Evolutionary conservation across 2,797 vertebrate genomes (phyloP).

Genomic region (Acanthopagrus latus): DNA sequence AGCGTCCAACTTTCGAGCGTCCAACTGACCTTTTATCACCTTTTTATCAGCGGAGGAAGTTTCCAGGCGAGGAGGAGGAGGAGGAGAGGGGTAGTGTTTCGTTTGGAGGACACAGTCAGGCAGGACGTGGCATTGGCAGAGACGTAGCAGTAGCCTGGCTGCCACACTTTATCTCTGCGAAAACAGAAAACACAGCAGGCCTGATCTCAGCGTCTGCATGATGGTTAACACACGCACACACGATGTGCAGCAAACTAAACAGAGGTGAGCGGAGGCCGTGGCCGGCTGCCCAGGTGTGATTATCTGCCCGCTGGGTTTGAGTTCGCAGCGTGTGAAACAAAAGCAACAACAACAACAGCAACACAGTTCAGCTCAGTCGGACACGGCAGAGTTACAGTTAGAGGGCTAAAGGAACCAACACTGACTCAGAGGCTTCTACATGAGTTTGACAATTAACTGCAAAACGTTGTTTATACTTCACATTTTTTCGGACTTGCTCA

Average conservation of each 20-base stretch:
- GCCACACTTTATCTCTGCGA: conserved; percentile 57
- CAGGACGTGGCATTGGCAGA: conserved; percentile 68
- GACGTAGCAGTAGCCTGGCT: conserved; percentile 23
- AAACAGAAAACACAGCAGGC: conserved; percentile 61
- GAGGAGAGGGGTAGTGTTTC: conserved; percentile 52
- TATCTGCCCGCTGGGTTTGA: conserved; percentile 3
- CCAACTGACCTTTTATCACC: conserved; percentile 60
- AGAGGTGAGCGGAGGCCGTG: conserved; percentile 14
- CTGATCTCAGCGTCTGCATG: conserved; percentile 9
- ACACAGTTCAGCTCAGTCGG: conserved; percentile 12
- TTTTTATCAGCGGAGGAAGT: conserved; percentile 77
- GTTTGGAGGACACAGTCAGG: conserved; percentile 59
- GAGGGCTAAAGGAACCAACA: neutral
- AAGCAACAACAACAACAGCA: too few relatives aligned
- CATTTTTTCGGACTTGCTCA: neutral
- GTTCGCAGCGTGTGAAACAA: conserved; percentile 29
- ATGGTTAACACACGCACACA: neutral
- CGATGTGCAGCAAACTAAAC: conserved; percentile 2
- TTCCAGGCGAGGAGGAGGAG: conserved; percentile 46
- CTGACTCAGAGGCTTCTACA: too few relatives aligned
- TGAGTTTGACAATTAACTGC: too few relatives aligned
- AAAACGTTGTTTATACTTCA: neutral
- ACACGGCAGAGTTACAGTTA: neutral
- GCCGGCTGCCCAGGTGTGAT: conserved; percentile 13
- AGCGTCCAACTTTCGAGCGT: conserved; percentile 15